Base-by-base conservation (phyloP, 2,113 vertebrate genomes). In the Oreochromis tanganicae region DNA sequence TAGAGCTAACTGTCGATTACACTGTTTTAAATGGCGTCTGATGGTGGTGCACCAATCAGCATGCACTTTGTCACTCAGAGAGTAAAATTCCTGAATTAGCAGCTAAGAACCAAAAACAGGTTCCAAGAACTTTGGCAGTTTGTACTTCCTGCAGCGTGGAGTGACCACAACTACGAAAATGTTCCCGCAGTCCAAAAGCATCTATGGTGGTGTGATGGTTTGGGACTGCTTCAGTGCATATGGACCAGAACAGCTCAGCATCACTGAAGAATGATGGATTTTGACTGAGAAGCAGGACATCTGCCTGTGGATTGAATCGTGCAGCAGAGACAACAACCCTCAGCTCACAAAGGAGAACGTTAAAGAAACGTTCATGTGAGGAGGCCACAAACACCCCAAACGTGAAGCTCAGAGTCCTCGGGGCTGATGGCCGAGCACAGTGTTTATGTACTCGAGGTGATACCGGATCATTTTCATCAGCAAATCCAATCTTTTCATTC, bases 131-230 rank as follows among this genome's bases (percentile, higher is more conserved):
- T 24, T 71, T 63, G 17, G 2, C 17, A 43, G n/a, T 73, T 73
- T 16, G 21, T 43, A 3, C 66, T 46, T 46, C 66, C 13, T 71
- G 38, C n/a, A 43, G 38, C 0, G 3, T 71, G n/a, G 1, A 43
- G 66, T 6, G n/a, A 71, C 21, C 38, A 43, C 36, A 43, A 0
- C 12, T 16, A 71, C 3, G 12, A 0, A 71, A 75, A 50, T 17
- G 16, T 50, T 75, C 6, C 24, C 0, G 1, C 16, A 4, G 43
- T 50, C 43, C 14, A 48, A 48, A 73, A 46, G 21, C 36, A 46
- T 46, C 13, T 17, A 10, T 48, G 41, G 68, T 2, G 11, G 21
- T 6, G 38, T 46, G 5, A 0, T 27, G 41, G 14, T 0, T 73
- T 46, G 13, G 38, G 66, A 27, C 7, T 46, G 66, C 19, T 71